Conservation (phyloP, 2,888 invertebrate species). For the Nemurella pictetii region DNA sequence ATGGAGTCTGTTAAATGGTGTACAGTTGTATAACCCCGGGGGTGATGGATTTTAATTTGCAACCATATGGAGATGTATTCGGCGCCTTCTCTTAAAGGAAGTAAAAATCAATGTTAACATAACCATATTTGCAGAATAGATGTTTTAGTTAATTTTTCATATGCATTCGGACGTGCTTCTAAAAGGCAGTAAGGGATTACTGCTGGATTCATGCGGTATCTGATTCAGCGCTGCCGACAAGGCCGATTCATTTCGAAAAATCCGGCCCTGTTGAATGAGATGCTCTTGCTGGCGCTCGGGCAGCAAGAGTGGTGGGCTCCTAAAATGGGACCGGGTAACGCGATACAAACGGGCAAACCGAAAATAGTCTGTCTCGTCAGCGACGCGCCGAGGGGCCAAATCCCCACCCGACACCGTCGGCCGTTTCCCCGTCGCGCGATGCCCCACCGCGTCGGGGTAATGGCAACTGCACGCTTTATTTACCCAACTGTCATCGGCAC, state of each 20-base stretch:
- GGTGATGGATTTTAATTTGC: background rate
- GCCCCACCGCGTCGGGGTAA: background rate
- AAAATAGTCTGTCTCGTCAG: slow-evolving; percentile 36
- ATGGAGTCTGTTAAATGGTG: too few relatives aligned
- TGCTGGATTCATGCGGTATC: background rate
- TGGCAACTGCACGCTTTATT: background rate
- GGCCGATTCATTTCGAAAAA: background rate
- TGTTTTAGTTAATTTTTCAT: background rate
- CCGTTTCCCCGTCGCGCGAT: slow-evolving; percentile 41
- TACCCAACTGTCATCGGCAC: slow-evolving; percentile 13
- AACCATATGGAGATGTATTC: background rate
- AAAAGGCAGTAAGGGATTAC: background rate
- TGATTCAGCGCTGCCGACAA: background rate
- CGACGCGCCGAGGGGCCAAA: slow-evolving; percentile 47
- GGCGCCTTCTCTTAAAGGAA: background rate
- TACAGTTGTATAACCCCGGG: too few relatives aligned
- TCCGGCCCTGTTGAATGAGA: background rate
- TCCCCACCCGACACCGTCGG: slow-evolving; percentile 45
- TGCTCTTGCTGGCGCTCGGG: slow-evolving; percentile 47
- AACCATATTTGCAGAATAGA: background rate
- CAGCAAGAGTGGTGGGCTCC: slow-evolving; percentile 54
- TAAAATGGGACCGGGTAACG: slow-evolving; percentile 67
- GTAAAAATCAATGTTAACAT: background rate
- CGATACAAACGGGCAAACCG: slow-evolving; percentile 54
- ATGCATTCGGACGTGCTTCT: background rate